Percentiles rank a stretch among this genome's conserved stretches.
These are phyloP conservation scores for Brotula barbata DNA, from an alignment of 2,797 vertebrate species.

Conservation along the genomic window DNA sequence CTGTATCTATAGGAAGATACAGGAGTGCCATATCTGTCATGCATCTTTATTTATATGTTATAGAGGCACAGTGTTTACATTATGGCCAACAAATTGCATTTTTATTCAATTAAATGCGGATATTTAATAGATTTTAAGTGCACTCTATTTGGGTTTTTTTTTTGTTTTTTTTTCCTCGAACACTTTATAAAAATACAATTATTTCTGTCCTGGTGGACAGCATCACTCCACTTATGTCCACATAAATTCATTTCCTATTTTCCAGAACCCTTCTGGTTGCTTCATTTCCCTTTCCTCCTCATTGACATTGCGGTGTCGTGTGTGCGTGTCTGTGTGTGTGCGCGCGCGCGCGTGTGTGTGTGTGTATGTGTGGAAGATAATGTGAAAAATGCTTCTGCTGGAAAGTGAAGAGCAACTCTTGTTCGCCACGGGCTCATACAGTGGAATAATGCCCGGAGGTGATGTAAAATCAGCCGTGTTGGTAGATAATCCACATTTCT, in stretches of 20 bases:
- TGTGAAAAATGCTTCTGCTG: slow-evolving; percentile 38
- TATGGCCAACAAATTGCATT: too few species aligned
- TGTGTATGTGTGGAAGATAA: slow-evolving; percentile 29
- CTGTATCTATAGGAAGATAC: slow-evolving; percentile 50
- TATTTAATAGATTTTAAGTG: too few species aligned
- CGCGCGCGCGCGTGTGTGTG: too few species aligned
- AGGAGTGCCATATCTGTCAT: slow-evolving; percentile 41
- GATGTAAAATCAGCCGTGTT: slow-evolving; percentile 59
- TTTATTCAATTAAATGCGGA: too few species aligned
- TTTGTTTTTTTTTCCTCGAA: too few species aligned
- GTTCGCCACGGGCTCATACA: slow-evolving; percentile 42
- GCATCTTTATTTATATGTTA: slow-evolving; percentile 47
- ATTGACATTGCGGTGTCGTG: slow-evolving; percentile 27
- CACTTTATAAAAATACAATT: too few species aligned
- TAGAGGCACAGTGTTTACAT: slow-evolving; percentile 14
- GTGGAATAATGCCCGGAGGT: slow-evolving; percentile 58
- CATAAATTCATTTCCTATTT: slow-evolving; percentile 11
- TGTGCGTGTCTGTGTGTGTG: neutral
- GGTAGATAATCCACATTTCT: slow-evolving; percentile 70
- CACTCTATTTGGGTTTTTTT: slow-evolving; percentile 7
- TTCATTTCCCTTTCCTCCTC: slow-evolving; percentile 13
- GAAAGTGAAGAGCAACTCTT: slow-evolving; percentile 47
- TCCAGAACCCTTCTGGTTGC: slow-evolving; percentile 4
- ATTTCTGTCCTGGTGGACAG: too few species aligned
- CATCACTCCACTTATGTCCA: neutral